Evolutionary conservation across 2,888 invertebrate species (phyloP), one percentile per base, ranked within the genome.

Genomic region (Oscheius sp.): DNA sequence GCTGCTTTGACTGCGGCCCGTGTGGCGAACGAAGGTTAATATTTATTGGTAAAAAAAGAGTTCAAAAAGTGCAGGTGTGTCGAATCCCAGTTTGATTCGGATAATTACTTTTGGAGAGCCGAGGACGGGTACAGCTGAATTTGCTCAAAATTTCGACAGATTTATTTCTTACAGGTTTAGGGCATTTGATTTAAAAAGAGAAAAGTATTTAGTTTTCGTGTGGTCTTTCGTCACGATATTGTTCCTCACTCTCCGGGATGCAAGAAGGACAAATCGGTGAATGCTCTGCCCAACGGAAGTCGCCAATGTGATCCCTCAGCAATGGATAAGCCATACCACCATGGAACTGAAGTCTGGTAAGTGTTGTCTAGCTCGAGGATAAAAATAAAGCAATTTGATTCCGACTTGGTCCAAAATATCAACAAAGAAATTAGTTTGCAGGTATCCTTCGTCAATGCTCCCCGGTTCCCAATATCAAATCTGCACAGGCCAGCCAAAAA

Each of bases 51-150:
- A 65, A 69, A 52, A 25, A 15, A 58, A 12, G 25, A 53, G 2
- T 29, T 29, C 25, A 20, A 12, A 53, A 53, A 46, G 6, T 55
- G n/a, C n/a, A 74, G 72, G 75, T 8, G 31, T 76, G 1, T 27
- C 74, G n/a, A 70, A 75, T 6, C 71, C 73, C 27, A 64, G 77
- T 39, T 55, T 75, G 6, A 73, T 84, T 25, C 74, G 74, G 45
- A 53, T 84, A 2, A 73, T 79, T 48, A 84, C 82, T 0, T 84
- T 84, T 53, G 84, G 84, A 4, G 79, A 84, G 74, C 84, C 84
- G 0, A 65, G 84, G 37, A 78, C 81, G 12, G 84, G 84, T 6
- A 80, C 78, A 42, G 55, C 70, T 25, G 70, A 75, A 10, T 82
- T 81, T 53, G 82, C 84, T 5, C 50, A 34, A 10, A 70, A 68